Conservation (phyloP, 35 echinoderm and acorn worm species). For the Nesometra sesokonis region DNA sequence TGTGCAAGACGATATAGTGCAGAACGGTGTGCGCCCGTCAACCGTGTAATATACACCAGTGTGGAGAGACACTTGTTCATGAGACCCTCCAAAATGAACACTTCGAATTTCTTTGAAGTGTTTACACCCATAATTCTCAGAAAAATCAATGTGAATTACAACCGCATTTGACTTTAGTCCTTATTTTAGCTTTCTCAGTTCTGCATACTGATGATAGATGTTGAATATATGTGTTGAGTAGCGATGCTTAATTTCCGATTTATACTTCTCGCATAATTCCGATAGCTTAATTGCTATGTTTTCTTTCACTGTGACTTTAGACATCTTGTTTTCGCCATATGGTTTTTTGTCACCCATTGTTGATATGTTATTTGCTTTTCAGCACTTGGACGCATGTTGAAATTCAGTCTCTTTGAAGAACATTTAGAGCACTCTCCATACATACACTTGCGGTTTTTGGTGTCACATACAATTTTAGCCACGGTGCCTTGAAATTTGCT, state of each 20-base stretch:
- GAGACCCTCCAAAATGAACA: conserved; percentile 19
- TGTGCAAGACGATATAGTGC: too few relatives aligned
- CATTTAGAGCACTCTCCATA: not conserved
- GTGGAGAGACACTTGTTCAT: not conserved
- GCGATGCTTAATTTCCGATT: not conserved
- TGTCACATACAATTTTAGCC: too few relatives aligned
- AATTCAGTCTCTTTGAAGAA: too few relatives aligned
- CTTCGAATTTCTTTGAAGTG: conserved; percentile 23
- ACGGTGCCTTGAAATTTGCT: too few relatives aligned
- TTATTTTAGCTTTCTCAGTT: not conserved
- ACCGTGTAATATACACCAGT: conserved; percentile 4
- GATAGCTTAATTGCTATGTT: not conserved
- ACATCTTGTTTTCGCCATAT: not conserved
- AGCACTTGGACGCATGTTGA: too few relatives aligned
- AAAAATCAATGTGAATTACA: conserved; percentile 11
- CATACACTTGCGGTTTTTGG: not conserved
- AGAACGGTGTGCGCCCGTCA: too few relatives aligned
- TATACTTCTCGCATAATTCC: not conserved
- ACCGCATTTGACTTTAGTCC: not conserved
- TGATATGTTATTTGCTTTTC: not conserved
- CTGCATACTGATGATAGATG: conserved; percentile 24
- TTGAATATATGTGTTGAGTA: conserved; percentile 9
- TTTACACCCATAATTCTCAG: conserved; percentile 26
- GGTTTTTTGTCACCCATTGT: not conserved
- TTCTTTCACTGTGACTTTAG: conserved; percentile 5